Evolutionary conservation across 2,888 invertebrate genomes (phyloP).

Genomic region (Pyrgus malvae): DNA sequence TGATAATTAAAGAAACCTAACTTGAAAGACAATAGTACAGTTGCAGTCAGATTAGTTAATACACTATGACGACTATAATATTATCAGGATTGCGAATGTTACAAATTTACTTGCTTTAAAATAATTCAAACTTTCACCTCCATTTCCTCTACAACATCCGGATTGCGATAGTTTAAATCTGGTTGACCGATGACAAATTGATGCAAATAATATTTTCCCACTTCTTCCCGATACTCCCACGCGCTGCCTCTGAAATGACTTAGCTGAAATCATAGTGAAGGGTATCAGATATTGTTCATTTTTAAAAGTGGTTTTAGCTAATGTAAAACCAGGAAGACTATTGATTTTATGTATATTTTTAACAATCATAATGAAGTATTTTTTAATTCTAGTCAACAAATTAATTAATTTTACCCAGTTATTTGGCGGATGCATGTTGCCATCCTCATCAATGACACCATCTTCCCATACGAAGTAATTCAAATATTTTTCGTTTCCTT

Average conservation of each 20-base stretch:
- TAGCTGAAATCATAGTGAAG: constrained; percentile 45
- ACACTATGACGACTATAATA: too few species aligned
- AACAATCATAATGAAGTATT: too few species aligned
- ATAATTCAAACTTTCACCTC: constrained; percentile 60
- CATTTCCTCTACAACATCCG: constrained; percentile 83
- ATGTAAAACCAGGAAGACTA: too few species aligned
- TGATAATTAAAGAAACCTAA: neutral
- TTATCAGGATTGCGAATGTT: too few species aligned
- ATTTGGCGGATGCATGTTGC: constrained; percentile 83
- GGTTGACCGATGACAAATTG: constrained; percentile 87
- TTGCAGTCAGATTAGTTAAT: too few species aligned
- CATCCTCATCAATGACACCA: constrained; percentile 68
- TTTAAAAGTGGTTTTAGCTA: too few species aligned
- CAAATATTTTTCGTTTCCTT: constrained; percentile 82
- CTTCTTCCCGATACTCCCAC: constrained; percentile 86
- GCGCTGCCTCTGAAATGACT: constrained; percentile 85
- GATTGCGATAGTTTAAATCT: constrained; percentile 88
- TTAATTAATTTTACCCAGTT: constrained; percentile 91
- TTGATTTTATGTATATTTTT: too few species aligned
- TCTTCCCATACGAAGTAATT: constrained; percentile 89
- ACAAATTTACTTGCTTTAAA: neutral
- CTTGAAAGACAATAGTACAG: too few species aligned
- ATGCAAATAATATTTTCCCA: constrained; percentile 88
- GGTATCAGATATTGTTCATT: too few species aligned
- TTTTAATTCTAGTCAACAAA: too few species aligned